Evolutionary conservation across 2,113 vertebrate genomes (phyloP), one percentile per base, ranked within the genome.

Genomic region (Charina bottae): DNA sequence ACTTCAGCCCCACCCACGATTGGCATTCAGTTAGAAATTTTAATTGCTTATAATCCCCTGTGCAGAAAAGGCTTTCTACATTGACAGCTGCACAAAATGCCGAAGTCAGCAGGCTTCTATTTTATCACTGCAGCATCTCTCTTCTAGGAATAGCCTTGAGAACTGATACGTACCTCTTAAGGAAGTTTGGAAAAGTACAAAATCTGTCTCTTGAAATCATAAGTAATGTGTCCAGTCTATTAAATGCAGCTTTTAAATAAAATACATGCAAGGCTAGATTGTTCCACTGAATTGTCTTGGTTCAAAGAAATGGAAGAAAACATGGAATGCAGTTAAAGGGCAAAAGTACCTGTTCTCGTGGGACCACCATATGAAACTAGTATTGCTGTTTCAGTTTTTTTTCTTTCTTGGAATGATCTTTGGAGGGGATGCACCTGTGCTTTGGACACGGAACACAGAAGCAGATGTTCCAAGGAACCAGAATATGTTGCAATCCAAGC

Each of bases 181-280:
- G 28, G n/a, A 85, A 26, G 24, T 85, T 11, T 62, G 21, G 24
- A 56, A 85, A 33, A 55, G 19, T 42, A 62, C 17, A 86, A 33
- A 53, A 59, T 62, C 42, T 62, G 83, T 62, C 19, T n/a, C 28
- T 62, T 33, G 37, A 55, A 90, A 84, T 49, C 6, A 42, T 19
- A 8, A 59, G 37, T 11, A n/a, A 8, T 58, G 23, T 9, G 60
- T 42, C 78, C 58, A 68, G 49, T 33, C 53, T 58, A 37, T 46
- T 21, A 28, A n/a, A 89, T 0, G 0, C 10, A 83, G n/a, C 59
- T 92, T 90, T 92, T 95, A 94, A 96, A 93, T 93, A 95, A 96
- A 89, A 92, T 90, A 78, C 0, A 0, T 46, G 92, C 4, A 0
- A 88, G 94, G 59, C 46, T 0, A n/a, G 12, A 56, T 85, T 83